phyloP scores from a whole-genome alignment of 2,797 vertebrate genomes.

The Anguilla marmorata region DNA sequence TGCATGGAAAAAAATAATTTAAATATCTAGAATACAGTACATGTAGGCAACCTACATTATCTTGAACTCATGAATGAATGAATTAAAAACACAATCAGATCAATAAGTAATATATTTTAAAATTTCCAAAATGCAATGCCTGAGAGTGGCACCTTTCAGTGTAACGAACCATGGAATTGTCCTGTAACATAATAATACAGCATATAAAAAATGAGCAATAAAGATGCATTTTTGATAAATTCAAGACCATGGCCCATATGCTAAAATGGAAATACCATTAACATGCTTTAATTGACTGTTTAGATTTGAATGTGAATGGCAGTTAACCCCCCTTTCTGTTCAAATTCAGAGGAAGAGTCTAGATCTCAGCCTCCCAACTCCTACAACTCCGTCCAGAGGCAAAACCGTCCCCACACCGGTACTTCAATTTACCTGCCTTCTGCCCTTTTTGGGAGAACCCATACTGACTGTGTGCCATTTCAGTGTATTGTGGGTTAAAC shows the following conservation, averaged over 20 bases:
- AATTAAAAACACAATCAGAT: not conserved
- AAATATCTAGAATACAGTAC: not conserved
- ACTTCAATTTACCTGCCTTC: constrained; percentile 73
- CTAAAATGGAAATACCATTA: constrained; percentile 16
- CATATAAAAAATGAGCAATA: not conserved
- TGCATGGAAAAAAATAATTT: constrained; percentile 2
- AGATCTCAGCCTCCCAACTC: constrained; percentile 85
- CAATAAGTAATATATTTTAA: not conserved
- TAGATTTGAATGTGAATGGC: constrained; percentile 45
- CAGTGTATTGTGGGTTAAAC: not conserved
- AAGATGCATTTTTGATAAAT: not conserved
- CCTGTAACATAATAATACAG: not conserved
- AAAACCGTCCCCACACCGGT: constrained; percentile 95
- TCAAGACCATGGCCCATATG: not conserved
- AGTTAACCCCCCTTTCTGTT: constrained; percentile 60
- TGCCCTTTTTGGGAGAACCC: constrained; percentile 29
- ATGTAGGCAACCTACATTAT: not conserved
- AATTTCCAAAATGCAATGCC: not conserved
- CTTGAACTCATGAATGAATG: not conserved
- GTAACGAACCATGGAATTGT: not conserved
- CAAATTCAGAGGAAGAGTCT: constrained; percentile 90
- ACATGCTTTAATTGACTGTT: constrained; percentile 20
- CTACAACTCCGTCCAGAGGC: constrained; percentile 89
- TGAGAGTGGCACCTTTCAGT: not conserved
- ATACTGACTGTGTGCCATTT: not conserved